A percentile compares a stretch with the other conserved stretches of the same genome.
Evolutionary conservation across 2,797 vertebrate species (phyloP).

Genomic region (Enteromius thamalakanensis): DNA sequence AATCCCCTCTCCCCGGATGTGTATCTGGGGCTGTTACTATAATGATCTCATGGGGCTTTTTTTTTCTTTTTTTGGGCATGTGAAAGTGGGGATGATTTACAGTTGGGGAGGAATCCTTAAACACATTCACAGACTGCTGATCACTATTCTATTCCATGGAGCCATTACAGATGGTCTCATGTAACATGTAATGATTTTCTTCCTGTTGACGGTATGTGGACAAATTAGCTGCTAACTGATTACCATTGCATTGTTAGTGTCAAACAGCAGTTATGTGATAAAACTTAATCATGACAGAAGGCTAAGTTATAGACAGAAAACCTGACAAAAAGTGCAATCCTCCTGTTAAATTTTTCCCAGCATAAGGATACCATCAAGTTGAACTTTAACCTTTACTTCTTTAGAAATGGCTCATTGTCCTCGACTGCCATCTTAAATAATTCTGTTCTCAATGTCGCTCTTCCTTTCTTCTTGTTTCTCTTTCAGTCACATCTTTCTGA

Average conservation of each 20-base stretch:
- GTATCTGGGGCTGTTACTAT: slow-evolving; percentile 17
- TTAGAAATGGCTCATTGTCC: slow-evolving; percentile 32
- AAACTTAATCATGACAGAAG: neutral
- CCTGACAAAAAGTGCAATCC: neutral
- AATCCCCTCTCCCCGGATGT: slow-evolving; percentile 22
- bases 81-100: slow-evolving; percentile 29
- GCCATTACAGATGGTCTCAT: neutral
- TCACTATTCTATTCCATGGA: slow-evolving; percentile 1
- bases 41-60: slow-evolving; percentile 25
- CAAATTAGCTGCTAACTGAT: neutral
- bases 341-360: slow-evolving; percentile 27
- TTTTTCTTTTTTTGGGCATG: slow-evolving; percentile 5
- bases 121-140: slow-evolving; percentile 28
- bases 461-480: slow-evolving; percentile 28
- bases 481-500: slow-evolving; percentile 16
- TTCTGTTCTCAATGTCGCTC: slow-evolving; percentile 20
- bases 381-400: slow-evolving; percentile 37
- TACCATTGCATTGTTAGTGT: neutral
- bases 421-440: slow-evolving; percentile 29
- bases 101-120: neutral
- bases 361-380: slow-evolving; percentile 27
- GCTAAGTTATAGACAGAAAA: neutral
- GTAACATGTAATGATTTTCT: neutral
- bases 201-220: neutral
- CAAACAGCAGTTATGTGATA: neutral